Base-by-base conservation (phyloP, 2,888 invertebrate species). In the Lasioglossum leucozonium region DNA sequence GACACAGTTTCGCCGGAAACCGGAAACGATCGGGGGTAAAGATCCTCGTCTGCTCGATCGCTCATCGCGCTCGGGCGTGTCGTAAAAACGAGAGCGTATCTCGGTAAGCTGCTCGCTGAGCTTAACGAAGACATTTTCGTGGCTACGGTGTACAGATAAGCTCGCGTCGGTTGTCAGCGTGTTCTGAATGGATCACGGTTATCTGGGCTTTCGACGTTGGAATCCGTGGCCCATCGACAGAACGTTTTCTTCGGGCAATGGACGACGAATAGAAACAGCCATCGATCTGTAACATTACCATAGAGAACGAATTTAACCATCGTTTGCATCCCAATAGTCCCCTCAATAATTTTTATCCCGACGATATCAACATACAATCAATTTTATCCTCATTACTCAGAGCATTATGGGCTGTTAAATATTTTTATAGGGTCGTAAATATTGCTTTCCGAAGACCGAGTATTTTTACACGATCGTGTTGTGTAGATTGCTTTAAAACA, bases 41-140 rank as follows among this genome's bases (percentile, higher is more conserved):
- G 26, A 40, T 37, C 30, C 42, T 69, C 42, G 22, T 37, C 74
- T 58, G 72, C 71, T 72, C 83, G 83, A 44, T 44, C 18, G 65
- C 72, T 30, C 55, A 67, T 69, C 72, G 51, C 30, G 34, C 72
- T 47, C 55, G 47, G 47, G 26, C 34, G 10, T 6, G 51, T 82
- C 77, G 58, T 81, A 82, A 82, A 83, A 65, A 84, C 34, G 73
- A 71, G 47, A 71, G 72, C 81, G 79, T 81, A 86, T 79, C 78
- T 77, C 34, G 62, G n/a, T 42, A 30, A 62, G 40, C 62, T 40
- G 47, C 22, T 26, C 73, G 47, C 58, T n/a, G n/a, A 67, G 72
- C 74, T 87, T 82, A 82, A 82, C 87, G 87, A 81, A 84, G 84
- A 84, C 77, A 75, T 85, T 79, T 73, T 42, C 34, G 69, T 42